Base-by-base conservation (phyloP, 2,888 invertebrate genomes). In the Epirrhoe tristata region DNA sequence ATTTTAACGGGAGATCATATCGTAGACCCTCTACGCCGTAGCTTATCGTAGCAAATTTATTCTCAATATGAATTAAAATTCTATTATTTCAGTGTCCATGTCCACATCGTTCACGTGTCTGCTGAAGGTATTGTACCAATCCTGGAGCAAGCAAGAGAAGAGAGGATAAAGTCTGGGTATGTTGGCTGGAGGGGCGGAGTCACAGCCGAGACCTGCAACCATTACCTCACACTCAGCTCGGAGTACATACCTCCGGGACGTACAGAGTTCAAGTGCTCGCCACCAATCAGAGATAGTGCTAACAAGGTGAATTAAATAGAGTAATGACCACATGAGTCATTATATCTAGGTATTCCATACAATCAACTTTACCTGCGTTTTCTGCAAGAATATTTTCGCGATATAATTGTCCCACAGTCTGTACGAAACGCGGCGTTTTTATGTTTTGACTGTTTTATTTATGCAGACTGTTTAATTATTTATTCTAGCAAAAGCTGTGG, bases 241-340 rank as follows among this genome's bases (percentile, higher is more conserved):
- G 95, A 95, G 73, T 87, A 94, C 59, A 90, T 96, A 34, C 94
- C 94, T 2, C 90, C 94, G 14, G 91, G 91, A 17, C 94, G 88
- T n/a, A 95, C 96, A 0, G 94, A 96, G 79, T 96, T 87, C 76
- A 96, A 96, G 80, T 96, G 96, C 68, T 94, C 95, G 55, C 96
- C 96, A 0, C 96, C 96, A 0, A 94, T 96, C 67, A 90, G 96
- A 17, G 88, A 90, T 54, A 84, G 85, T 39, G 75, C 82, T 1
- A 96, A 96, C 82, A 91, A 87, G 87, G 95, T 94, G 39, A 43
- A 5, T 43, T 0, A 3, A 10, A 10, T 12, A 43, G 12, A 5
- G 39, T 43, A 12, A 43, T 43, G 39, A 43, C 12, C 5, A 43
- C 39, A 4, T 10, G 39, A 43, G 12, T 12, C 39, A 12, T 39